Conservation (phyloP, 2,888 invertebrate species). For the Philhelius pedissequus region DNA sequence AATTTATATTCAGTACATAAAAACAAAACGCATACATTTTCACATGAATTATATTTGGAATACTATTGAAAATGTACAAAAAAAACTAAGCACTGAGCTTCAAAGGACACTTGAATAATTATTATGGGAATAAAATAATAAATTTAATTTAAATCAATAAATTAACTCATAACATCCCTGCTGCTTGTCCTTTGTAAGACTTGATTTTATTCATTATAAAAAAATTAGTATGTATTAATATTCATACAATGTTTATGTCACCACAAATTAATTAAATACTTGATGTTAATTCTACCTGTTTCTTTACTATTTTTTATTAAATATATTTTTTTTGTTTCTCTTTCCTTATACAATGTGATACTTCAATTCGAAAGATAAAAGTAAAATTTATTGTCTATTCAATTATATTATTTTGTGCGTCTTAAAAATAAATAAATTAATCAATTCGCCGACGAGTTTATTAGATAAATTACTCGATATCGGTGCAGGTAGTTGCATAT, state of each 20-base stretch:
- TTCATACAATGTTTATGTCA: constrained; percentile 7
- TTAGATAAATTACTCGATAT: constrained; percentile 29
- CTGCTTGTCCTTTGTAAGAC: constrained; percentile 1
- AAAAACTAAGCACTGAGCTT: neutral
- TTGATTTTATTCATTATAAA: constrained; percentile 17
- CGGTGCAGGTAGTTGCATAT: constrained; percentile 43
- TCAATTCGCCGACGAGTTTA: constrained; percentile 28
- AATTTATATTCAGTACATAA: constrained; percentile 28
- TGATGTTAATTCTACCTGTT: constrained; percentile 16
- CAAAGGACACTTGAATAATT: constrained; percentile 3
- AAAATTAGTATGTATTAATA: constrained; percentile 8
- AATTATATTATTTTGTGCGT: constrained; percentile 18
- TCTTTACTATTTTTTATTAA: neutral
- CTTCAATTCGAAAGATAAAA: constrained; percentile 55
- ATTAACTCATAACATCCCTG: neutral
- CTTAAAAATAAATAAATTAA: neutral
- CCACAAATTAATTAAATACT: constrained; percentile 23
- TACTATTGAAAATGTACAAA: constrained; percentile 17
- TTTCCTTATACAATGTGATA: constrained; percentile 48
- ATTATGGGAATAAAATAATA: neutral
- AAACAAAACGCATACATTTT: constrained; percentile 8
- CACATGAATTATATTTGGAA: constrained; percentile 47
- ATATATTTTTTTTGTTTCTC: constrained; percentile 4
- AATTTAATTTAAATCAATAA: neutral
- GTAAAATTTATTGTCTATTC: constrained; percentile 20